Evolutionary conservation across 1,140 invertebrate species (phyloP).

Genomic region (Drosophila melanogaster): DNA sequence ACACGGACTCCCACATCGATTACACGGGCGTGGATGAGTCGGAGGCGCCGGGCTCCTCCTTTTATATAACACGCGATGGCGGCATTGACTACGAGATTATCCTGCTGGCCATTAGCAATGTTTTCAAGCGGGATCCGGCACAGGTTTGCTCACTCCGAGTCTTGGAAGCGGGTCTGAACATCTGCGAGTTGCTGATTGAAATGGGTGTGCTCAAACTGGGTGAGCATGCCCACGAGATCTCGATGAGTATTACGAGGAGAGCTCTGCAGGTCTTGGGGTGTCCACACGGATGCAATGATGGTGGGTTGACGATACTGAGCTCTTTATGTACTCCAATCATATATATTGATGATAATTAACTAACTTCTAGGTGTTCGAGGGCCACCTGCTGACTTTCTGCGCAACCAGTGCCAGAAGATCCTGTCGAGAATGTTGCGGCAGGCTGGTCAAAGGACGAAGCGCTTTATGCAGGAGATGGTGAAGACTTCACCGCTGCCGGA

Average conservation of each 20-base stretch:
- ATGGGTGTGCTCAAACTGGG: conserved; percentile 91
- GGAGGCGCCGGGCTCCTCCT: conserved; percentile 94
- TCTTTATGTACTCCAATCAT: too few relatives aligned
- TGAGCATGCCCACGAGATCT: conserved; percentile 85
- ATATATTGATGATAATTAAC: too few relatives aligned
- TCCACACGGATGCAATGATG: conserved; percentile 91
- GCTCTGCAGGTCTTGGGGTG: conserved; percentile 95
- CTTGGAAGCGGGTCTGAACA: conserved; percentile 95
- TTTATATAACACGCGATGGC: conserved; percentile 97
- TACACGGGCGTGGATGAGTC: conserved; percentile 92
- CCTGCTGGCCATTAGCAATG: conserved; percentile 94
- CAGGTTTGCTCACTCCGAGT: conserved; percentile 91
- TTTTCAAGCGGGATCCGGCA: conserved; percentile 90
- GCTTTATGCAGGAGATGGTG: conserved; percentile 92
- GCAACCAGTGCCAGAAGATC: conserved; percentile 94
- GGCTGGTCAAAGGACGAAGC: conserved; percentile 90
- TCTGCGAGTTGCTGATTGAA: conserved; percentile 95
- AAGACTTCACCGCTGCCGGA: conserved; percentile 91
- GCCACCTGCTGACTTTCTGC: conserved; percentile 94
- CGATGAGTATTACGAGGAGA: conserved; percentile 87
- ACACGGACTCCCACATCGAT: conserved; percentile 97
- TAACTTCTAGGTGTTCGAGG: conserved; percentile 88
- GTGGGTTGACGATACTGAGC: conserved; percentile 24
- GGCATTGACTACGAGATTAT: conserved; percentile 96
- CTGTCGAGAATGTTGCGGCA: conserved; percentile 90